Evolutionary conservation across 2,888 invertebrate genomes (phyloP), one percentile per base, ranked within the genome.

Genomic region (Eristalis intricaria): DNA sequence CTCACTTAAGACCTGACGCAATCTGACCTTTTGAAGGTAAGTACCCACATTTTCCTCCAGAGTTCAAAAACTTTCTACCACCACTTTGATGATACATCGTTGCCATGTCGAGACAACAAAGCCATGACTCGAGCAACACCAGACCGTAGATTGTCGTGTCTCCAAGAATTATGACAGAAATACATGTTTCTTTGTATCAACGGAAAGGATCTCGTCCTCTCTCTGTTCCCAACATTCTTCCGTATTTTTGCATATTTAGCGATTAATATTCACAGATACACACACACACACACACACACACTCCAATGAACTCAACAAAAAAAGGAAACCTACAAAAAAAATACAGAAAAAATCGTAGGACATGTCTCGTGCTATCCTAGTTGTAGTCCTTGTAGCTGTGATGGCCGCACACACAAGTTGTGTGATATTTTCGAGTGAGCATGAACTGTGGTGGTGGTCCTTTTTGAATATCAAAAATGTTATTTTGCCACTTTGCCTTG

Each of bases 401-500:
- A 70, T 70, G 64, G 69, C 66, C 70, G 32, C 32, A 64, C 82
- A 64, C 82, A 86, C 38, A 64, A 82, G 60, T 83, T 65, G 74
- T 69, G 68, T 60, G 32, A 38, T 65, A 38, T 38, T 22, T 19
- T 66, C 19, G 32, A 64, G 35, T 64, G 76, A 68, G 70, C 69
- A 74, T 61, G 78, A 68, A 38, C 50, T 50, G 50, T 19, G 50
- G 50, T 50, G 61, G 64, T 65, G 74, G 78, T 76, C 70, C 43
- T 70, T 61, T 84, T 84, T 75, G 84, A 80, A 84, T 84, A 83
- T 84, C 83, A 83, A 79, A 87, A 83, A 87, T 87, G 70, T 73
- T 87, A 84, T 84, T 73, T 87, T 87, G 43, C 79, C 87, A 84
- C 71, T 80, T 84, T 84, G 80, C 79, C 73, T 76, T 71, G 38